phyloP scores from a whole-genome alignment of 2,113 vertebrate genomes.

The Argyrosomus japonicus region DNA sequence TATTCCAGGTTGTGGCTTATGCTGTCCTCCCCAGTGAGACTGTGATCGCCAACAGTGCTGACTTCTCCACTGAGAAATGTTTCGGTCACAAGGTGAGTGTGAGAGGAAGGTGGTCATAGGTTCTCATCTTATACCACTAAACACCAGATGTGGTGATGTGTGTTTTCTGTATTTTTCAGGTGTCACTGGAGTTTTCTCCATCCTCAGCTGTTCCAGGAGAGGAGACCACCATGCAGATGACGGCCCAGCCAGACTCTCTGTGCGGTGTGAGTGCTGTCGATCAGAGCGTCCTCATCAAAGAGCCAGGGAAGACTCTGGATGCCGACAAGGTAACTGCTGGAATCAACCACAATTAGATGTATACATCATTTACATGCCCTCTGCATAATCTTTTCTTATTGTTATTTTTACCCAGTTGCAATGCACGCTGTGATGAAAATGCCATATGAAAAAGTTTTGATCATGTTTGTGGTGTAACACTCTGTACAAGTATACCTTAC shows the following conservation, averaged over 20 bases:
- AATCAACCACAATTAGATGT: background rate
- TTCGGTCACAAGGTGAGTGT: conserved; percentile 87
- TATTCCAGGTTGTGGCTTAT: conserved; percentile 80
- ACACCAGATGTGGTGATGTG: background rate
- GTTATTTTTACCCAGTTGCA: too few relatives aligned
- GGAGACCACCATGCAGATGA: conserved; percentile 69
- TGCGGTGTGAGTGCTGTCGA: conserved; percentile 90
- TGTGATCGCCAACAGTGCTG: conserved; percentile 83
- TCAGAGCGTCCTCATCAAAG: conserved; percentile 86
- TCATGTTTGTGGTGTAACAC: background rate
- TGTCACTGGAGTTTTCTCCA: conserved; percentile 82
- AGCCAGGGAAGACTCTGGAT: conserved; percentile 81
- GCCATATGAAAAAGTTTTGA: background rate
- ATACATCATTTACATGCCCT: background rate
- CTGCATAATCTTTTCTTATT: too few relatives aligned
- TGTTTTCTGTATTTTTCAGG: conserved; percentile 36
- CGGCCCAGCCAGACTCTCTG: conserved; percentile 84
- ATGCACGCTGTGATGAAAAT: too few relatives aligned
- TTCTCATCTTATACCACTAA: too few relatives aligned
- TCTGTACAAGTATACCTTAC: background rate
- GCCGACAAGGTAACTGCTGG: conserved; percentile 56
- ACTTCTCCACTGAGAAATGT: conserved; percentile 83
- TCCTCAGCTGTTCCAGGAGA: conserved; percentile 84
- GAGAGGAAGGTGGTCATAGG: background rate
- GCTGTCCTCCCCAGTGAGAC: conserved; percentile 82